Base-by-base conservation (phyloP, 2,113 vertebrate species). In the Oncorhynchus keta region DNA sequence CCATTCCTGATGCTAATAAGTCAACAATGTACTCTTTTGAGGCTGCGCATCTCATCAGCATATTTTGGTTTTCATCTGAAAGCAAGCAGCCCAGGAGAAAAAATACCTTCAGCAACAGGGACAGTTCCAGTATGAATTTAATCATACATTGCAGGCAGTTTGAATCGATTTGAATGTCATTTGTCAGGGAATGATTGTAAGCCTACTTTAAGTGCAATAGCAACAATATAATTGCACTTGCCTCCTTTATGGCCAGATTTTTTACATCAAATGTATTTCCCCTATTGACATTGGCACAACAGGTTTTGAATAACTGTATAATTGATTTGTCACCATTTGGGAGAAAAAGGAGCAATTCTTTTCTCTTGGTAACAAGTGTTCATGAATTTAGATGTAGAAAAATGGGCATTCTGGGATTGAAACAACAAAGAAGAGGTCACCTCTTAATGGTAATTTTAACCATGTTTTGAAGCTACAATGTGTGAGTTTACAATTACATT, bases 61-160 rank as follows among this genome's bases (percentile, higher is more conserved):
- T 68, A 35, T 82, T 93, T 83, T 95, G 95, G 71, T 99, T 99
- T 83, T 95, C 95, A 66, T 96, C 97, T 98, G 90, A 49, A 90
- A 85, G 26, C 22, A 61, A 66, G 51, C 51, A 84, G 39, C 61
- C 61, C 20, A 18, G 24, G 61, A 24, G 24, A 14, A 35, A 35
- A 35, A 35, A 18, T 48, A 48, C 35, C n/a, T 22, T 70, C 7
- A 45, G 68, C n/a, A 45, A 48, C 39, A 4, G 3, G 3, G 39
- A 48, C 35, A 49, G 30, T 32, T 69, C 18, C 30, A 20, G 35
- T 12, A 20, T 16, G 2, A 62, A 62, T 62, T 8, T 24, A 62
- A 62, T 62, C n/a, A 45, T 12, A 45, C 9, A 11, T 45, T 45
- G 39, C 39, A 45, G 11, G 39, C 39, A 45, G 39, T 45, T n/a